phyloP scores from a whole-genome alignment of 1,140 invertebrate species.

The Drosophila tani region DNA sequence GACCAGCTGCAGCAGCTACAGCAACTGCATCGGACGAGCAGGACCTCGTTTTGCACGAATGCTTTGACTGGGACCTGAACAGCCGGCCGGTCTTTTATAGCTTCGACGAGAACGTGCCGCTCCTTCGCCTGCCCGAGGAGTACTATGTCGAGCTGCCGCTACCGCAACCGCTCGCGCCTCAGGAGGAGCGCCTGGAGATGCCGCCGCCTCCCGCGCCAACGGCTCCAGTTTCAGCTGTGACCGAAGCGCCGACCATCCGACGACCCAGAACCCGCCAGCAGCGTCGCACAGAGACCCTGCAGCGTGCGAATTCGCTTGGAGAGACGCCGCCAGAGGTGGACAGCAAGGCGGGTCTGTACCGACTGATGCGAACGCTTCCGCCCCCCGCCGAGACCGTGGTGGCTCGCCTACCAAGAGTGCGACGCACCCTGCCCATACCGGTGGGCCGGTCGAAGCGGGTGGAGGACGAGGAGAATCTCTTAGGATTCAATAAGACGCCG shows the following conservation, averaged over 20 bases:
- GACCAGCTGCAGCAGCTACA: not conserved
- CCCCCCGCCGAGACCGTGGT: slow-evolving; percentile 26
- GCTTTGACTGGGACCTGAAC: slow-evolving; percentile 31
- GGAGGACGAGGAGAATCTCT: slow-evolving; percentile 16
- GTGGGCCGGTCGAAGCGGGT: not conserved
- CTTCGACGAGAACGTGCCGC: slow-evolving; percentile 52
- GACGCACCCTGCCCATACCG: not conserved
- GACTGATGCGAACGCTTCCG: slow-evolving; percentile 54
- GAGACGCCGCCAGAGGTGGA: slow-evolving; percentile 25
- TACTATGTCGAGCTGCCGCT: slow-evolving; percentile 38
- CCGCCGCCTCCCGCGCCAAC: slow-evolving; percentile 20
- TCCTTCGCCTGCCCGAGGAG: slow-evolving; percentile 29
- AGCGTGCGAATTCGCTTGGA: not conserved
- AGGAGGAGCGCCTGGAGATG: slow-evolving; percentile 1
- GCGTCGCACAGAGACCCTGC: slow-evolving; percentile 31
- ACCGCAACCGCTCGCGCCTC: not conserved
- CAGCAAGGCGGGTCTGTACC: slow-evolving; percentile 44
- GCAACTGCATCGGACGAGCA: slow-evolving; percentile 26
- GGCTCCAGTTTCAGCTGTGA: not conserved
- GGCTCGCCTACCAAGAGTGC: not conserved
- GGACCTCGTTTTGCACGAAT: slow-evolving; percentile 9
- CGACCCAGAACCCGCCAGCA: slow-evolving; percentile 60
- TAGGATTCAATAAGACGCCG: slow-evolving; percentile 40
- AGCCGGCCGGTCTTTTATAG: slow-evolving; percentile 44
- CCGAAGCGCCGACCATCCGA: not conserved